These are phyloP conservation scores for Steatornis caripensis DNA, from an alignment of 2,113 vertebrate species.

Conservation along the genomic window DNA sequence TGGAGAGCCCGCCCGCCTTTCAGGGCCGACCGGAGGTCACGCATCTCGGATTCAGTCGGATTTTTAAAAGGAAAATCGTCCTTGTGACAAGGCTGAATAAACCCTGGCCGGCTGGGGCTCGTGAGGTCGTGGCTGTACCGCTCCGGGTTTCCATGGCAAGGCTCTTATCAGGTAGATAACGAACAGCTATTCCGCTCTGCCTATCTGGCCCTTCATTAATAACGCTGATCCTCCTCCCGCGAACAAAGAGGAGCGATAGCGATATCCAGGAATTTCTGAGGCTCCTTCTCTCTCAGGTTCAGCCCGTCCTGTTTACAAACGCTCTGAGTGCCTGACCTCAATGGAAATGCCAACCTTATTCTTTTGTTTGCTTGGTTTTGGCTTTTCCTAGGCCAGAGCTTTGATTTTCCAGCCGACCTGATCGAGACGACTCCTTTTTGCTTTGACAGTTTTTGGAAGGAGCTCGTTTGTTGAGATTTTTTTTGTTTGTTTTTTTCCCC, in stretches of 20 bases:
- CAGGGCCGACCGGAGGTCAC: accelerated
- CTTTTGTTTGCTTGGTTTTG: neutral
- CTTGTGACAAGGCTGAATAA: neutral
- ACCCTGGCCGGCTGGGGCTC: neutral
- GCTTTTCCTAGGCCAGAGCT: neutral
- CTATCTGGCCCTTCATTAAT: neutral
- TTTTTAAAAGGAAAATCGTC: neutral
- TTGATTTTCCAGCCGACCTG: neutral
- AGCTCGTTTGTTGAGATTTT: neutral
- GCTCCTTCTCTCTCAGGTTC: neutral
- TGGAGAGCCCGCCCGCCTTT: neutral
- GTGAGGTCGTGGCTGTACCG: neutral
- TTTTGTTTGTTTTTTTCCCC: too few species aligned
- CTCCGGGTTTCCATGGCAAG: neutral
- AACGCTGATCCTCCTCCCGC: neutral
- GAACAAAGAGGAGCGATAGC: neutral
- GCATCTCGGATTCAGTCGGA: neutral
- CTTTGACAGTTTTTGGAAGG: neutral
- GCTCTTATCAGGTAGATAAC: neutral
- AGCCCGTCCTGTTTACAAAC: neutral
- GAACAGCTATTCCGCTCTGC: neutral
- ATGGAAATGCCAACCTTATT: too few species aligned
- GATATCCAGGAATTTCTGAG: neutral
- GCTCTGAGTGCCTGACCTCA: neutral
- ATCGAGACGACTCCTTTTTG: neutral